Percentiles rank a stretch among this genome's conserved stretches.
Evolutionary conservation across 2,797 vertebrate species (phyloP).

Genomic region (Champsocephalus esox): DNA sequence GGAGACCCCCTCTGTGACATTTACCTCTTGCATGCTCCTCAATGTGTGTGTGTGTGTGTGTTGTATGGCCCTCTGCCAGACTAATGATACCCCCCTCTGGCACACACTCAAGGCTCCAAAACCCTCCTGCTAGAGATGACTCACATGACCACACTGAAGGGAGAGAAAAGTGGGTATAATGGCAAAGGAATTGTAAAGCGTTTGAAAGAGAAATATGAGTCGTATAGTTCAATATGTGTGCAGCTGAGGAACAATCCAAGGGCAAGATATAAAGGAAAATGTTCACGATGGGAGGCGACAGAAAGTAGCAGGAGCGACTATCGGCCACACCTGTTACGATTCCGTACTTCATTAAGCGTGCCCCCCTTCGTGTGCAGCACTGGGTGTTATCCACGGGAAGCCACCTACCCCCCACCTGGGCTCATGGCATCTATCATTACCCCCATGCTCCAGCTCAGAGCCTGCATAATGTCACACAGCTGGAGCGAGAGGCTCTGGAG

Average conservation of each 20-base stretch:
- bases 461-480: conserved; percentile 74
- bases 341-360: conserved; percentile 67
- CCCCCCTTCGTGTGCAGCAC: neutral
- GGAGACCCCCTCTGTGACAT: conserved; percentile 81
- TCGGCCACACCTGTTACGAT: conserved; percentile 62
- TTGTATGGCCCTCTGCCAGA: conserved; percentile 52
- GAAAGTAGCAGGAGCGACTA: conserved; percentile 12
- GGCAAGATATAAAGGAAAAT: conserved; percentile 22
- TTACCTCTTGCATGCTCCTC: conserved; percentile 65
- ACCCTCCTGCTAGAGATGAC: conserved; percentile 39
- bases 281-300: conserved; percentile 15
- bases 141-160: conserved; percentile 35
- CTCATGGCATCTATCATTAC: conserved; percentile 60
- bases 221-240: neutral
- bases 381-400: conserved; percentile 33
- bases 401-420: conserved; percentile 41
- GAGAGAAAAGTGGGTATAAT: conserved; percentile 13
- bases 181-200: neutral
- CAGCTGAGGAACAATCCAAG: neutral
- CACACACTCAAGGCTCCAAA: conserved; percentile 45
- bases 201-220: conserved; percentile 7
- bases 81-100: conserved; percentile 69
- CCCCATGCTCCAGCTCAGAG: conserved; percentile 45
- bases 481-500: conserved; percentile 47
- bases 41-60: conserved; percentile 11